These are phyloP conservation scores for Lerista edwardsae DNA, from an alignment of 2,797 vertebrate genomes.

Conservation along the genomic window DNA sequence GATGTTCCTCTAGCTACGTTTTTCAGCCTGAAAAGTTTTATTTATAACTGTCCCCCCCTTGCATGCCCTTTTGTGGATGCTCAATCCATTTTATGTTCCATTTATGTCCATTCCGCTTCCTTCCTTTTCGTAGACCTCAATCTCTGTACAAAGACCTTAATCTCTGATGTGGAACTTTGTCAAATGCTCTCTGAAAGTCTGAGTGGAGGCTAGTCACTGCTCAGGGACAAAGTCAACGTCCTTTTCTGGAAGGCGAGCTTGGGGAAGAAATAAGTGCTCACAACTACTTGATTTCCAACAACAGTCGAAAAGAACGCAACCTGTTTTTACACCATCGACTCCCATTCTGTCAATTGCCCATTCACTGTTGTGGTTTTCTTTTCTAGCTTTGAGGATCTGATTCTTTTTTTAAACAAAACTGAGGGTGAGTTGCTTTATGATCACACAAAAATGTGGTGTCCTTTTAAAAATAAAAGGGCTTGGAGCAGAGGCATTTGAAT, in stretches of 20 bases:
- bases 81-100: slow-evolving; percentile 77
- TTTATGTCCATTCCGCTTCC: slow-evolving; percentile 73
- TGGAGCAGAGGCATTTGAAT: background rate
- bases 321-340: rapidly evolving
- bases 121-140: slow-evolving; percentile 75
- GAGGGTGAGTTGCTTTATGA: background rate
- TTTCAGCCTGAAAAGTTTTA: slow-evolving; percentile 67
- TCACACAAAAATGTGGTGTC: background rate
- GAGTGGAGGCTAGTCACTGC: slow-evolving; percentile 39
- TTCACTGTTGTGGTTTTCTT: rapidly evolving
- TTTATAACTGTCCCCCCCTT: slow-evolving; percentile 56
- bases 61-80: slow-evolving; percentile 75
- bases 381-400: background rate
- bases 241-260: slow-evolving; percentile 37
- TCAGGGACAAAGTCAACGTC: slow-evolving; percentile 42
- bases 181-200: slow-evolving; percentile 67
- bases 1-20: slow-evolving; percentile 48
- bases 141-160: slow-evolving; percentile 75
- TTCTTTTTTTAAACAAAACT: background rate
- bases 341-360: background rate
- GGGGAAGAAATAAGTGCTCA: slow-evolving; percentile 34
- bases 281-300: rapidly evolving
- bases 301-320: rapidly evolving
- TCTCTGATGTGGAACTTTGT: slow-evolving; percentile 76
- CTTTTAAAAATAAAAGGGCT: background rate